Evolutionary conservation across 2,797 vertebrate genomes (phyloP), one percentile per base, ranked within the genome.

Genomic region (Antennarius maculatus): DNA sequence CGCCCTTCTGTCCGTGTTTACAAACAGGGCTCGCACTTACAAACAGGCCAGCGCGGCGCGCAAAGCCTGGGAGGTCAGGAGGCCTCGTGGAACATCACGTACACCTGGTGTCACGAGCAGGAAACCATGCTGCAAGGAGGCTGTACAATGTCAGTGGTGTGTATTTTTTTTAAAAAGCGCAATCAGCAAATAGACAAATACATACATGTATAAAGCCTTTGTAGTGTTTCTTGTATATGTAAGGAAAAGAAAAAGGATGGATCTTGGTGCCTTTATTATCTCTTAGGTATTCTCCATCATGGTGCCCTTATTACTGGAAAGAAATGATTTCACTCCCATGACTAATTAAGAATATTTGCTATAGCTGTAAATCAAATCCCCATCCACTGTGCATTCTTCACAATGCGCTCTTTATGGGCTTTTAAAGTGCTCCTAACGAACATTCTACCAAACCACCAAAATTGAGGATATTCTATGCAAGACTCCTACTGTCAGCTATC

Each of bases 261-360:
- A 65, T 80, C 72, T 66, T 37, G 59, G 81, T 82, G 69, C 77
- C 73, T 83, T 77, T 69, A 73, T 66, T 74, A 66, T 73, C 61
- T 57, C 78, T 50, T 72, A 77, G 82, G 79, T 73, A 73, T 56
- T 63, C 72, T 51, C 64, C 62, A 75, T 85, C 66, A 60, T 58
- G 77, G 76, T 74, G 79, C 81, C 72, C 75, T 65, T 71, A 75
- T 71, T 73, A 80, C 79, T 83, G 79, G 87, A 88, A 89, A 90
- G 87, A 79, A 86, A 76, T 84, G 77, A 80, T 74, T 86, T 87
- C 61, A 63, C 79, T 82, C 63, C 74, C 34, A 47, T 69, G 71
- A 74, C 72, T 82, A 84, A 85, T 84, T 85, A 81, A 87, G 82
- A 81, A 78, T 81, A 79, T 79, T 82, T 82, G 78, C 80, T 54